phyloP scores from a whole-genome alignment of 2,888 invertebrate species.

The Carterocephalus palaemon region DNA sequence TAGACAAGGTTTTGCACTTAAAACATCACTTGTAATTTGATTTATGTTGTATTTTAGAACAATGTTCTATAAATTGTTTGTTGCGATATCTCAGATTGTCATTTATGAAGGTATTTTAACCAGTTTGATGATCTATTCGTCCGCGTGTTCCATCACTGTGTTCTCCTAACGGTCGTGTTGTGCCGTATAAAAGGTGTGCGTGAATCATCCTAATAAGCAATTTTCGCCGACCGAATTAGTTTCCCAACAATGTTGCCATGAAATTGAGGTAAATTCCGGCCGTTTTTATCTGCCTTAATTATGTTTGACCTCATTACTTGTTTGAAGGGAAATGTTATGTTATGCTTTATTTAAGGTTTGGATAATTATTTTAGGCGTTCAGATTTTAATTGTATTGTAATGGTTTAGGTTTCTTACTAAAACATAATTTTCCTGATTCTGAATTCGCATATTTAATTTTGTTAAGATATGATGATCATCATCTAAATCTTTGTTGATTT shows the following conservation, averaged over 20 bases:
- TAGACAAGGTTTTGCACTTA: too few relatives aligned
- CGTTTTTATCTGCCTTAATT: constrained; percentile 13
- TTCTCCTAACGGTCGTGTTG: constrained; percentile 9
- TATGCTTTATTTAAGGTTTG: constrained; percentile 20
- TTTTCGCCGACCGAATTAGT: constrained; percentile 19
- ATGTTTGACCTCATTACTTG: constrained; percentile 21
- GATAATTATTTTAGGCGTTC: constrained; percentile 18
- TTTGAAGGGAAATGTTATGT: constrained; percentile 14
- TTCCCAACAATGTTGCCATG: constrained; percentile 17
- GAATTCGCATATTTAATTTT: too few relatives aligned
- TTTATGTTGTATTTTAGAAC: too few relatives aligned
- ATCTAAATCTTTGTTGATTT: too few relatives aligned
- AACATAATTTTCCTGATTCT: too few relatives aligned
- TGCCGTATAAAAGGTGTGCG: constrained; percentile 18
- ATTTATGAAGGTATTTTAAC: too few relatives aligned
- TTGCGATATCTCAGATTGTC: too few relatives aligned
- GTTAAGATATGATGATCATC: too few relatives aligned
- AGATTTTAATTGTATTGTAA: not conserved
- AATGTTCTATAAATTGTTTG: too few relatives aligned
- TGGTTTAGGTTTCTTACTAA: constrained; percentile 1
- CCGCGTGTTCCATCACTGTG: constrained; percentile 4
- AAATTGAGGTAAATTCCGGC: constrained; percentile 24
- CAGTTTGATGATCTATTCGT: constrained; percentile 4
- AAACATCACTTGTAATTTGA: too few relatives aligned
- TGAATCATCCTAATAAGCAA: constrained; percentile 18